phyloP scores from a whole-genome alignment of 2,113 vertebrate genomes.

The Chinchilla lanigera region DNA sequence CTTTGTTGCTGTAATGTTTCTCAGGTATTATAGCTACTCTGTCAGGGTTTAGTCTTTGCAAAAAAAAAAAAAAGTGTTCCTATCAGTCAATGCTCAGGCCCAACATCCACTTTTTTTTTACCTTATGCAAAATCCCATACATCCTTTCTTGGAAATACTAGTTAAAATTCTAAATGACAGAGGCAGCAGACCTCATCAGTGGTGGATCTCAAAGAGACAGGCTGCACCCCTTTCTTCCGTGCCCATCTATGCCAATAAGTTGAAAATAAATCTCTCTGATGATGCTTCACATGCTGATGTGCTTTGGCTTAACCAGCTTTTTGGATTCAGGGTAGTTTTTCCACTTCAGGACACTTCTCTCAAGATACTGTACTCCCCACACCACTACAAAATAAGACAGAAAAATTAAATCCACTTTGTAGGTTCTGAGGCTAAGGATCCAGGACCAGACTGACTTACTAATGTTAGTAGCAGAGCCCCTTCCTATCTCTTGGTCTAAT shows the following conservation, averaged over 20 bases:
- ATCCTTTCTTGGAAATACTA: not conserved
- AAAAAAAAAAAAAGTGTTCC: not conserved
- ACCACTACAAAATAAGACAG: not conserved
- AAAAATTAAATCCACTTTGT: not conserved
- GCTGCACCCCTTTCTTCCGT: not conserved
- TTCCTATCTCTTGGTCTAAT: not conserved
- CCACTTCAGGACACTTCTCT: not conserved
- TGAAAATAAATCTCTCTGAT: not conserved
- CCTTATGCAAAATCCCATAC: not conserved
- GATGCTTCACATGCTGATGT: not conserved
- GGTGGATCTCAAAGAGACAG: not conserved
- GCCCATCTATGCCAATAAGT: not conserved
- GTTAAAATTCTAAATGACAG: constrained; percentile 3
- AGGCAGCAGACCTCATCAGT: not conserved
- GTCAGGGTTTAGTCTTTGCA: not conserved
- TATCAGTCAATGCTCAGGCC: not conserved
- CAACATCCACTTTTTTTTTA: not conserved
- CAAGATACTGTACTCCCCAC: not conserved
- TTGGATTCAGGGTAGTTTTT: not conserved
- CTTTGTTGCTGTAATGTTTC: not conserved
- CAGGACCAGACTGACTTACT: not conserved
- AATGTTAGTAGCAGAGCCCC: not conserved
- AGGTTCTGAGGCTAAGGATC: not conserved
- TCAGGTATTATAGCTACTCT: not conserved
- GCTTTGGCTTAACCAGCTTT: not conserved